Percentiles rank a stretch among this genome's conserved stretches.
phyloP scores from a whole-genome alignment of 2,797 vertebrate genomes.

The Arctocebus calabarensis region DNA sequence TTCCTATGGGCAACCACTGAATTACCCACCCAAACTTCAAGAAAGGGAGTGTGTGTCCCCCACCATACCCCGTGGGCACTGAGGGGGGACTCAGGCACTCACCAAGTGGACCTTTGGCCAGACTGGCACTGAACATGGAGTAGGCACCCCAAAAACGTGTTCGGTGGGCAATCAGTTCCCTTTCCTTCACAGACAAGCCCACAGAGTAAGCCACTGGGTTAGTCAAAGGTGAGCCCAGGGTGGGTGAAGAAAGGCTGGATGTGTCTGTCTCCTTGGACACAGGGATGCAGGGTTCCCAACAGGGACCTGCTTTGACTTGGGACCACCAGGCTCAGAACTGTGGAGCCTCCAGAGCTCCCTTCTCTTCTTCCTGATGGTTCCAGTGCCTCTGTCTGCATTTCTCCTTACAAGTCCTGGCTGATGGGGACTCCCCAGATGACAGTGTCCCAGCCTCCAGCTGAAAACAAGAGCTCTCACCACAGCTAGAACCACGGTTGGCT shows the following conservation, averaged over 20 bases:
- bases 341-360: background rate
- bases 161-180: background rate
- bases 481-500: background rate
- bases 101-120: background rate
- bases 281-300: background rate
- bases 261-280: background rate
- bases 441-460: background rate
- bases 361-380: background rate
- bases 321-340: background rate
- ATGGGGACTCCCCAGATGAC: background rate
- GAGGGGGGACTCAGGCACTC: background rate
- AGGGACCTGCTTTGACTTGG: background rate
- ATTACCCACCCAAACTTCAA: background rate
- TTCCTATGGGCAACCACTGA: background rate
- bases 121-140: background rate
- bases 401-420: background rate
- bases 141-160: too few relatives aligned
- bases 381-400: background rate
- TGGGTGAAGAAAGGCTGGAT: background rate
- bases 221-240: background rate
- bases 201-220: background rate
- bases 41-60: background rate
- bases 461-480: background rate
- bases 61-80: background rate
- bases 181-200: background rate